These are phyloP conservation scores for Antheraea assamensis DNA, from an alignment of 2,888 invertebrate genomes.

Conservation along the genomic window DNA sequence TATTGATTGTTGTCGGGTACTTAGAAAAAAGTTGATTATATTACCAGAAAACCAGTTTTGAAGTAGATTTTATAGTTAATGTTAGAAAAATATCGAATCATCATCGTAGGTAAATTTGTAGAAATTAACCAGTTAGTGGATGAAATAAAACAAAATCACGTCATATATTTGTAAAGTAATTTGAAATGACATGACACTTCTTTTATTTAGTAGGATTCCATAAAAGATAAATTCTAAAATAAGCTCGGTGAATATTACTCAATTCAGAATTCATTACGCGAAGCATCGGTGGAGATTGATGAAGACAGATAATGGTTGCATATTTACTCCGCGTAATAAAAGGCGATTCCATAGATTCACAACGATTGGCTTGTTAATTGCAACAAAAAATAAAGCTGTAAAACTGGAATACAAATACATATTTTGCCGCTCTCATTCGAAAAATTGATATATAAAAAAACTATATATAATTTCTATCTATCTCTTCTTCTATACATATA, in stretches of 20 bases:
- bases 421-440: too few species aligned
- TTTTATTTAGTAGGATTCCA: not conserved
- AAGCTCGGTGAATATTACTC: not conserved
- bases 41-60: too few species aligned
- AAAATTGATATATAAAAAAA: too few species aligned
- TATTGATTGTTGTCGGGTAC: too few species aligned
- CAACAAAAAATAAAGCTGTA: conserved; percentile 13
- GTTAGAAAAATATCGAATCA: too few species aligned
- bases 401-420: conserved; percentile 2
- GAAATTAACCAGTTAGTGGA: not conserved
- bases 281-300: conserved; percentile 32
- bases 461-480: too few species aligned
- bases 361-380: conserved; percentile 39
- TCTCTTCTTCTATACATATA: too few species aligned
- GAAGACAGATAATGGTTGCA: conserved; percentile 30
- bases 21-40: too few species aligned
- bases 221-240: conserved; percentile 1
- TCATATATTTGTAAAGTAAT: not conserved
- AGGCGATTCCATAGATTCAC: conserved; percentile 27
- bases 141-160: conserved; percentile 24
- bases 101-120: too few species aligned
- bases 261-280: conserved; percentile 10
- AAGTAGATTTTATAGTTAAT: too few species aligned
- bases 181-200: not conserved
- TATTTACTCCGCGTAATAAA: conserved; percentile 32